Percentiles rank a stretch among this genome's conserved stretches.
These are phyloP conservation scores for Gadus chalcogrammus DNA, from an alignment of 2,113 vertebrate species.

Conservation along the genomic window DNA sequence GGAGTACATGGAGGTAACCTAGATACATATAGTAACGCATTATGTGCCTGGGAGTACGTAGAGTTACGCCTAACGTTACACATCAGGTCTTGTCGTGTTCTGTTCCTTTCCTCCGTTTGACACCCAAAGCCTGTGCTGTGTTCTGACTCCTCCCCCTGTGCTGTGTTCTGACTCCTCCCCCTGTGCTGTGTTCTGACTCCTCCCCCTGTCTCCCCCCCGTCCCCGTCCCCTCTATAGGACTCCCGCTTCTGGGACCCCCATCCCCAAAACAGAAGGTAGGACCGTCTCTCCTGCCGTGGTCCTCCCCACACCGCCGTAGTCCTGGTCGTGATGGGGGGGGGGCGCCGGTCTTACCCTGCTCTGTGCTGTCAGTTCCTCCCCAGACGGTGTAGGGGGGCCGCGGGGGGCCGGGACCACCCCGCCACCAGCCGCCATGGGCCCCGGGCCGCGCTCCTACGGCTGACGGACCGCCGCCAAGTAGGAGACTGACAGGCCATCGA, in stretches of 20 bases:
- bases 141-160: too few species aligned
- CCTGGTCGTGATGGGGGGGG: background rate
- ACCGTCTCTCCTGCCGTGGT: background rate
- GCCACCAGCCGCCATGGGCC: background rate
- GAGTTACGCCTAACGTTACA: too few species aligned
- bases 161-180: too few species aligned
- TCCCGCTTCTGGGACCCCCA: conserved; percentile 60
- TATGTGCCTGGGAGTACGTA: too few species aligned
- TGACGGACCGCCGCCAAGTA: conserved; percentile 14
- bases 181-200: too few species aligned
- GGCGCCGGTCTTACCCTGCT: background rate
- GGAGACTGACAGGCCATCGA: conserved; percentile 16
- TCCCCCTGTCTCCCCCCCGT: background rate
- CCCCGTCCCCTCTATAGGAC: conserved; percentile 39
- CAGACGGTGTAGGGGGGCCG: conserved; percentile 65
- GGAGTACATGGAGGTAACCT: too few species aligned
- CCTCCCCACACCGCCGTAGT: background rate
- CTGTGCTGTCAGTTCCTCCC: conserved; percentile 61
- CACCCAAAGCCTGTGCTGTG: too few species aligned
- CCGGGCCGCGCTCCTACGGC: conserved; percentile 1
- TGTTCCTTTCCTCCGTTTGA: too few species aligned
- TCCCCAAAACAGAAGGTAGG: conserved; percentile 72
- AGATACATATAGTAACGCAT: too few species aligned
- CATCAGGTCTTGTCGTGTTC: too few species aligned
- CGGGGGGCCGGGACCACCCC: conserved; percentile 10